Evolutionary conservation across 2,888 invertebrate species (phyloP).

Genomic region (Thysanoteuthis rhombus): DNA sequence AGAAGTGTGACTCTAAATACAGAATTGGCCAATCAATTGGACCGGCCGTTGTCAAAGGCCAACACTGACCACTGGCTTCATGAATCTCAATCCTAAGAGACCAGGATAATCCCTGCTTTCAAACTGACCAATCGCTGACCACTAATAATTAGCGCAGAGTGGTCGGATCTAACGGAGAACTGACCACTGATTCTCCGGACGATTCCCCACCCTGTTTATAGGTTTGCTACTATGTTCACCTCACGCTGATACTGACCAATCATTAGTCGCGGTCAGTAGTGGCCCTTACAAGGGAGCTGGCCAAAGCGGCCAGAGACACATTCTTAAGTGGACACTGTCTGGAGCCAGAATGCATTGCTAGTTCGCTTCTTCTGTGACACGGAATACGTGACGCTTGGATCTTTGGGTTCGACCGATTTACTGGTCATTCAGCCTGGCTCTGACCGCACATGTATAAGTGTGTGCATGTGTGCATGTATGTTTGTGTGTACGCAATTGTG

Average conservation of each 20-base stretch:
- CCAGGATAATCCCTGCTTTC: neutral
- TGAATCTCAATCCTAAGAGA: neutral
- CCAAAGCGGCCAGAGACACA: neutral
- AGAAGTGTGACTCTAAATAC: neutral
- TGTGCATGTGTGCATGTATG: neutral
- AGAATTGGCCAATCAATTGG: neutral
- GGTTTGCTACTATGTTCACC: neutral
- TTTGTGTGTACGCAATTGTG: too few species aligned
- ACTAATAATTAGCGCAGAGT: constrained; percentile 12
- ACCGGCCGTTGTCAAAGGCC: neutral
- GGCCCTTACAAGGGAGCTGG: constrained; percentile 12
- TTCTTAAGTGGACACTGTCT: neutral
- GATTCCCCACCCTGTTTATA: neutral
- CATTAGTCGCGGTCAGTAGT: neutral
- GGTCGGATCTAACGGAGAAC: neutral
- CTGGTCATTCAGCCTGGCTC: neutral
- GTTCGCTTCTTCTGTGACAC: neutral
- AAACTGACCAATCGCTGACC: neutral
- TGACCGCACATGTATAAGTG: neutral
- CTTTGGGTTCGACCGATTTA: neutral
- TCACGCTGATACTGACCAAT: neutral
- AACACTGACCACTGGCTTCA: neutral
- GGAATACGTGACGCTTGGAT: neutral
- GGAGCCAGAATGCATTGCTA: neutral
- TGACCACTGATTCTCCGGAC: neutral